Conservation (phyloP, 2,888 invertebrate species). For the Chorisops tibialis region DNA sequence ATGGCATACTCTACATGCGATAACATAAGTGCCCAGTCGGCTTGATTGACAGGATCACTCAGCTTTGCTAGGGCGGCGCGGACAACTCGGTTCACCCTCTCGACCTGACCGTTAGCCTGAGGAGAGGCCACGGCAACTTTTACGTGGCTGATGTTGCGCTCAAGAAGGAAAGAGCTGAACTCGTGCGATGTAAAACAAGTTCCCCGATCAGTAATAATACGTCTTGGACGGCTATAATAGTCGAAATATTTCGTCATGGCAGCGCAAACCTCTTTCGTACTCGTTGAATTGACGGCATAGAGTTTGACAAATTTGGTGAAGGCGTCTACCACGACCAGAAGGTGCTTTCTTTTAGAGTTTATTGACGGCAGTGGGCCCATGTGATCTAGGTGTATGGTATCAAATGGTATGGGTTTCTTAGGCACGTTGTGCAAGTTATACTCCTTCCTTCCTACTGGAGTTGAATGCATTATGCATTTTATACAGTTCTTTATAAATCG, state of each 20-base stretch:
- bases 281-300: conserved; percentile 7
- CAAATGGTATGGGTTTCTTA: conserved; percentile 38
- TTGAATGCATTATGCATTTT: conserved; percentile 4
- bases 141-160: not conserved
- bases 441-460: not conserved
- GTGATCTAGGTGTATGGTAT: conserved; percentile 30
- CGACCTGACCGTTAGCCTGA: not conserved
- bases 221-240: conserved; percentile 1
- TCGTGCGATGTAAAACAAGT: conserved; percentile 11
- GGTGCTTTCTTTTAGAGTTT: conserved; percentile 22
- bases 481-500: too few species aligned
- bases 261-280: not conserved
- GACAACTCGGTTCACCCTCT: conserved; percentile 26
- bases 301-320: conserved; percentile 32
- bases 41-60: not conserved
- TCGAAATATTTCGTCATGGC: not conserved
- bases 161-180: not conserved
- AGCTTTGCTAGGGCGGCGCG: not conserved
- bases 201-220: not conserved
- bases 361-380: conserved; percentile 29
- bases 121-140: not conserved
- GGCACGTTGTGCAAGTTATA: conserved; percentile 38
- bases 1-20: conserved; percentile 36
- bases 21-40: conserved; percentile 33
- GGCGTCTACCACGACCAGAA: conserved; percentile 26